Base-by-base conservation (phyloP, 2,888 invertebrate species). In the Venustoraphidia nigricollis region DNA sequence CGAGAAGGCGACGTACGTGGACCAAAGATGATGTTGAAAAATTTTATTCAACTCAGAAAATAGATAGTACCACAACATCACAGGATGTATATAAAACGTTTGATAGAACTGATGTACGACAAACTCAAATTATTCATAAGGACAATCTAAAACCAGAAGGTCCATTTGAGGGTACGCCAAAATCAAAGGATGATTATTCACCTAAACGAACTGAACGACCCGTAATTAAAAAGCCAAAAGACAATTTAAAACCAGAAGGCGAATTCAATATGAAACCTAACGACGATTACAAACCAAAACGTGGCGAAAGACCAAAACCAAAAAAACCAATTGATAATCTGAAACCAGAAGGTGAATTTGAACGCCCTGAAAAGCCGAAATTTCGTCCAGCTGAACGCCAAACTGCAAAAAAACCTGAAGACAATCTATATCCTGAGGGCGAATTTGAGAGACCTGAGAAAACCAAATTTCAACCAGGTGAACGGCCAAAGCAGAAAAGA, bases 1-100 rank as follows among this genome's bases (percentile, higher is more conserved):
- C 76, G 10, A 62, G 67, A 13, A 71, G 80, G 49, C 71, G 81
- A 55, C 70, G 81, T 44, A 81, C 82, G 1, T 82, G 81, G 77
- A 81, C 80, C 0, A 81, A 82, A 59, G 81, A 83, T 63, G 81
- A 82, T 57, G 74, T 77, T 14, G 80, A 83, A 53, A 82, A 80
- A 59, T 78, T 81, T 54, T 78, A 78, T 57, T 73, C 76, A 0
- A 76, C 74, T 2, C 69, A 76, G 54, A 67, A 71, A 46, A 63
- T 69, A 45, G 71, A 73, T 58, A 66, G 72, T 50, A 82, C 83
- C 0, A 83, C 83, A 9, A 71, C 73, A n/a, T 51, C 57, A 11
- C 78, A 80, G 59, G 79, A 83, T 53, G 75, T 79, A 52, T 82
- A 76, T 57, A 76, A 69, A 59, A 72, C 66, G n/a, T 77, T 73